A percentile compares a stretch with the other conserved stretches of the same genome.
Evolutionary conservation across 1,140 invertebrate genomes (phyloP).

Genomic region (Pemphigus obesinymphae): DNA sequence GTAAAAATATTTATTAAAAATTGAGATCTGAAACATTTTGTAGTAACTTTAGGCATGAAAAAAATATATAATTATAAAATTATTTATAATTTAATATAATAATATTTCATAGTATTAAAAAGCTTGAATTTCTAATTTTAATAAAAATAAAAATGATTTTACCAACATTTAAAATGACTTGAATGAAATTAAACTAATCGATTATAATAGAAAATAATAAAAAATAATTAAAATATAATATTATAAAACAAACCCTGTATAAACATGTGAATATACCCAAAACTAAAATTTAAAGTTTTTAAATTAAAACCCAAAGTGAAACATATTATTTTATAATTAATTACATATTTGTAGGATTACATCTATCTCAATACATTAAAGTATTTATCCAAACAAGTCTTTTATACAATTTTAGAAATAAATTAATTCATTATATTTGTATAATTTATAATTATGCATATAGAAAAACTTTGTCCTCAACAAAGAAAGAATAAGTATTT

Average conservation of each 20-base stretch:
- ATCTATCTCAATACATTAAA: not conserved
- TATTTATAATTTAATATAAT: too few species aligned
- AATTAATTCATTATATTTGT: not conserved
- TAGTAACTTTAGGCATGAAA: not conserved
- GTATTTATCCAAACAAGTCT: not conserved
- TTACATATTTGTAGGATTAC: not conserved
- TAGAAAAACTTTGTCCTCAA: not conserved
- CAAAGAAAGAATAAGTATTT: not conserved
- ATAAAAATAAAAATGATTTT: not conserved
- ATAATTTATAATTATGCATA: not conserved
- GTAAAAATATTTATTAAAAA: not conserved
- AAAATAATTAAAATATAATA: not conserved
- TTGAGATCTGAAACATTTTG: not conserved
- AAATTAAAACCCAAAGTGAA: not conserved
- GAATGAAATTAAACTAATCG: not conserved
- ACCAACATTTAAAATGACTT: not conserved
- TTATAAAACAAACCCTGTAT: conserved; percentile 16
- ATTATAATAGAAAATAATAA: not conserved
- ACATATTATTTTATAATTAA: not conserved
- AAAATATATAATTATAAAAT: not conserved
- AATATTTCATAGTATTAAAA: too few species aligned
- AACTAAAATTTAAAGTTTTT: not conserved
- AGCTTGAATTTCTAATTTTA: too few species aligned
- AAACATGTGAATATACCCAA: conserved; percentile 13
- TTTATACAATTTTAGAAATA: not conserved